Base-by-base conservation (phyloP, 2,888 invertebrate species). In the Heliconius ismenius region DNA sequence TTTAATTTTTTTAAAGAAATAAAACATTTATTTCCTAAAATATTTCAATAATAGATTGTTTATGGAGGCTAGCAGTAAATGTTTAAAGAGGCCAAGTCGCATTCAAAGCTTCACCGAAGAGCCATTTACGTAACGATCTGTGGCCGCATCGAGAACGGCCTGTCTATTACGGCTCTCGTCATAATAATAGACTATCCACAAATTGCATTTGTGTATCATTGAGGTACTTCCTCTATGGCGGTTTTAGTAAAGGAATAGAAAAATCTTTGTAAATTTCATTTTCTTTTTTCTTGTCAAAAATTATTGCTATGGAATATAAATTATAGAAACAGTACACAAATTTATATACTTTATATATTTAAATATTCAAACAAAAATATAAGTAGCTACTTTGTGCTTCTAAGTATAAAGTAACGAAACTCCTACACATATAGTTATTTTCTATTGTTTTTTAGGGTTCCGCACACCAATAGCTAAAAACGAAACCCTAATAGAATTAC, bases 91-190 rank as follows among this genome's bases (percentile, higher is more conserved):
- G 78, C 62, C 49, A 76, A 74, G 65, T 69, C 70, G 76, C 73
- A 80, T 80, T 79, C 74, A 70, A 75, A 77, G 76, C 82, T 81
- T 54, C 64, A 64, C 60, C 68, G 81, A 84, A 83, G 85, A 87
- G 88, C 86, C 86, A 90, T 90, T 91, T 89, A 86, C 86, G 87
- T 89, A 89, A 91, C 87, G 85, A 87, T 85, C 86, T 83, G 84
- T 82, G 85, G 86, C 88, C 88, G 83, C 88, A 86, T 80, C 80
- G 84, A 83, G 82, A 83, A 83, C 82, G 77, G 81, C 81, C 78
- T 75, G 80, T 76, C 84, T 85, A 87, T 88, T 88, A 87, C 84
- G 85, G 82, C 82, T 81, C 83, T 83, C 54, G 64, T 80, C 82
- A 83, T 88, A 88, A 89, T 89, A 88, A 86, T 84, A 84, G 83